phyloP scores from a whole-genome alignment of 30 jellyfish, hydroid and myxozoan species.

The Sanderia malayensis region DNA sequence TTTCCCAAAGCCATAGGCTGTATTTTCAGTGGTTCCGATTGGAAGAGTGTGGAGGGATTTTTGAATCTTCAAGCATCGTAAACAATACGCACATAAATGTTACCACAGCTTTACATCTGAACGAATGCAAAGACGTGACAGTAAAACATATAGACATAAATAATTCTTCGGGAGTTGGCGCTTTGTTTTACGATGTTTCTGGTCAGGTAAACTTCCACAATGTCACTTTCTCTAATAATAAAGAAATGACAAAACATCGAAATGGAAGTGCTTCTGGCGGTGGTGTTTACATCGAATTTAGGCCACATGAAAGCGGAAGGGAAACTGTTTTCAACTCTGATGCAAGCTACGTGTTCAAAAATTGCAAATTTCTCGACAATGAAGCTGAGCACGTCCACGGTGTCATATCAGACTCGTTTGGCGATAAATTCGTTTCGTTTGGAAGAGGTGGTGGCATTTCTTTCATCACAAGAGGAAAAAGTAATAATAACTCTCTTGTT shows the following conservation, averaged over 20 bases:
- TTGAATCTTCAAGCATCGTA: constrained; percentile 12
- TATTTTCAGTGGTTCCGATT: not conserved
- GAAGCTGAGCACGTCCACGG: constrained; percentile 16
- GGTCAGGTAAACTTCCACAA: constrained; percentile 7
- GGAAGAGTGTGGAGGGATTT: constrained; percentile 14
- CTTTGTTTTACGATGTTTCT: constrained; percentile 33
- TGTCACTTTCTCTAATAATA: not conserved
- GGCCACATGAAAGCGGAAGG: not conserved
- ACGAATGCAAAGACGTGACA: not conserved
- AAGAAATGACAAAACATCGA: not conserved
- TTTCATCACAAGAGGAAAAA: constrained; percentile 28
- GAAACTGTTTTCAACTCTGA: not conserved
- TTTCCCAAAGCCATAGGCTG: not conserved
- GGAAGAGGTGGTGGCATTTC: constrained; percentile 78
- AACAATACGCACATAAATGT: not conserved
- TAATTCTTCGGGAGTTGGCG: constrained; percentile 30
- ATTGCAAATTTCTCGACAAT: constrained; percentile 34
- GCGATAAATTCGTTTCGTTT: constrained; percentile 12
- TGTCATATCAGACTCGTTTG: constrained; percentile 5
- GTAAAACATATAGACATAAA: not conserved
- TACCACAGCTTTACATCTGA: constrained; percentile 20
- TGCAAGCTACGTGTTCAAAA: constrained; percentile 1
- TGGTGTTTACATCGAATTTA: not conserved
- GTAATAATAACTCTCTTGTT: constrained; percentile 7
- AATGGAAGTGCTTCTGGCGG: not conserved